Evolutionary conservation across 2,113 vertebrate species (phyloP).

Genomic region (Pteronura brasiliensis): DNA sequence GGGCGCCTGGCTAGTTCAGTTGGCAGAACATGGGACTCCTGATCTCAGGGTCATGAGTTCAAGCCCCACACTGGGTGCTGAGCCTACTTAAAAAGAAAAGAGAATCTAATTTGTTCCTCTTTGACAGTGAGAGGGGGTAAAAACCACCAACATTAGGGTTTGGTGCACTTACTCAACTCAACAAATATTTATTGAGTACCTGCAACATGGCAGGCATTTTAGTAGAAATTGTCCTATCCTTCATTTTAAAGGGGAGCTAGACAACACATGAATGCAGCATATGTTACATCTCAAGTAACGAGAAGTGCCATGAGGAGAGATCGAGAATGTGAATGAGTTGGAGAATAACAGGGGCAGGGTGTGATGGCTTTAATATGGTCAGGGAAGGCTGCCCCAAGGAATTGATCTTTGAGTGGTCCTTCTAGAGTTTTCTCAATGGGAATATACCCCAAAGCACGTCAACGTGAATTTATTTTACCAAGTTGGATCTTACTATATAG

Average conservation of each 20-base stretch:
- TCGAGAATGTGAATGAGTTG: not conserved
- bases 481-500: not conserved
- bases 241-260: not conserved
- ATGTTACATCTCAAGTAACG: not conserved
- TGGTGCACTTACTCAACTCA: not conserved
- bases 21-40: not conserved
- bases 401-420: not conserved
- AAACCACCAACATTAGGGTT: not conserved
- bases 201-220: not conserved
- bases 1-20: not conserved
- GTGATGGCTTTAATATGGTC: not conserved
- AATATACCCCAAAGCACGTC: not conserved
- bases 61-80: not conserved
- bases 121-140: not conserved
- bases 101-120: not conserved
- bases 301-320: not conserved
- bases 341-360: not conserved
- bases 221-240: not conserved
- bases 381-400: not conserved
- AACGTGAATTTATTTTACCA: not conserved
- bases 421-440: not conserved
- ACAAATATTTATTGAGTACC: not conserved
- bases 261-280: not conserved
- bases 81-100: not conserved
- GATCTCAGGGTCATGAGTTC: not conserved